A percentile compares a stretch with the other conserved stretches of the same genome.
Conservation (phyloP, 2,113 vertebrate genomes). For the Neodon shergylaensis region DNA sequence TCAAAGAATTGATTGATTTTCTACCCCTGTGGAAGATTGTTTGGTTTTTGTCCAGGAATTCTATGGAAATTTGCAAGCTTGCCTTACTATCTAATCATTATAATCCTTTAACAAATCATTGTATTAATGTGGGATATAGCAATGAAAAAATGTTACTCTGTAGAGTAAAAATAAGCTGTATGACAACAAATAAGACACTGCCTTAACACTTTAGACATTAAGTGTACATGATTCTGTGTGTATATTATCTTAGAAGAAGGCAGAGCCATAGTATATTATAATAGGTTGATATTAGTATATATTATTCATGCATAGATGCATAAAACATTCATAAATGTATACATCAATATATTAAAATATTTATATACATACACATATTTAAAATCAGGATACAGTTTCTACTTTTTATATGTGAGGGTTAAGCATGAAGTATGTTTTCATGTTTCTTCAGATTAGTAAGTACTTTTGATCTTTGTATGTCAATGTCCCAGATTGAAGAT, state of each 20-base stretch:
- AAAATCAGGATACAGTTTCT: not conserved
- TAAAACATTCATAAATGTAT: not conserved
- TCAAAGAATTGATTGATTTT: not conserved
- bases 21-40: not conserved
- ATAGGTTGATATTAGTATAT: not conserved
- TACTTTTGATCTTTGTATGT: conserved; percentile 21
- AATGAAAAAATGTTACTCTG: not conserved
- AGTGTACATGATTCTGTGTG: not conserved
- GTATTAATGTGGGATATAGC: not conserved
- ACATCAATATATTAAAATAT: not conserved
- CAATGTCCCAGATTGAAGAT: not conserved
- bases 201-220: not conserved
- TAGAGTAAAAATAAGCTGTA: not conserved
- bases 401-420: not conserved
- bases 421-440: not conserved
- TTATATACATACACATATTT: not conserved
- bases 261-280: not conserved
- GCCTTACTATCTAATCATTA: not conserved
- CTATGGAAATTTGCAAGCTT: not conserved
- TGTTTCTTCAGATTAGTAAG: not conserved
- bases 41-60: not conserved
- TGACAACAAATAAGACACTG: not conserved
- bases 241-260: not conserved
- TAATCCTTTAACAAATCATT: not conserved
- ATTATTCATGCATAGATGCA: not conserved